These are phyloP conservation scores for Patella ulyssiponensis DNA, from an alignment of 2,888 invertebrate species.

Conservation along the genomic window DNA sequence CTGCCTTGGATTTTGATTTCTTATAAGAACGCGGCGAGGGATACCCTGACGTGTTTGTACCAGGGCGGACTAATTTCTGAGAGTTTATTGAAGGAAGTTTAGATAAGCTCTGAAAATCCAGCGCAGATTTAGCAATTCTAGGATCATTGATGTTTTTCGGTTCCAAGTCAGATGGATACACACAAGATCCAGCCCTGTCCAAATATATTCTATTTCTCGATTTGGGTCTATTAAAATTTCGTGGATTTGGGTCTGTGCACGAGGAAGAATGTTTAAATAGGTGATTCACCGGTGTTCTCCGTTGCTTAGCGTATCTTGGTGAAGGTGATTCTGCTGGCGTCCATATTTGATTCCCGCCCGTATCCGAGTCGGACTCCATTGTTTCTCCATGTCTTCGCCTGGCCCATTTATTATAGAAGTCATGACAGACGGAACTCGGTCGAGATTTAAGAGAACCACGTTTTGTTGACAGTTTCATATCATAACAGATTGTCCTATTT, in stretches of 20 bases:
- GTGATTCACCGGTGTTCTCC: neutral
- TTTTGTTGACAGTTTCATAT: neutral
- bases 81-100: neutral
- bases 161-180: neutral
- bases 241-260: neutral
- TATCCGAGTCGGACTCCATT: neutral
- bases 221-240: neutral
- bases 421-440: conserved; percentile 17
- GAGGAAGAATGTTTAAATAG: neutral
- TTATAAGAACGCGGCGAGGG: neutral
- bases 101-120: neutral
- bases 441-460: neutral
- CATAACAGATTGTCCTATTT: neutral
- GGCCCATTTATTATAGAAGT: conserved; percentile 28
- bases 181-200: neutral
- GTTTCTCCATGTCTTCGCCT: neutral
- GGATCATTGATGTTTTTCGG: neutral
- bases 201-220: neutral
- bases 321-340: neutral
- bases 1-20: neutral
- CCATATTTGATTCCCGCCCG: neutral
- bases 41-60: neutral
- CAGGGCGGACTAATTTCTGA: neutral
- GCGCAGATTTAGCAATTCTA: neutral
- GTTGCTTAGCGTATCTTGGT: neutral